Conservation (phyloP, 2,113 vertebrate species). For the Peromyscus leucopus region DNA sequence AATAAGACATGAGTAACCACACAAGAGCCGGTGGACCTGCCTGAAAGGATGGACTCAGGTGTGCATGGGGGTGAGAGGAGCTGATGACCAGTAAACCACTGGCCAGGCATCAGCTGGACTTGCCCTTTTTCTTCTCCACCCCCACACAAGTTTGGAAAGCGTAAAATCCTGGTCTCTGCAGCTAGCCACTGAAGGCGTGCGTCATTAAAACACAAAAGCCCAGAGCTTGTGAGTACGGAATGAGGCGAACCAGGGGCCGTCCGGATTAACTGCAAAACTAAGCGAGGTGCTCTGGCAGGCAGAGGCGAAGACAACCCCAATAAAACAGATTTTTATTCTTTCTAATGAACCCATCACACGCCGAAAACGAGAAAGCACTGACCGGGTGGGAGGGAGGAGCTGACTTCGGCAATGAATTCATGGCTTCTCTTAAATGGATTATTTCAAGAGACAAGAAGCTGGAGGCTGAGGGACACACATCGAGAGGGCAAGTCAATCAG, state of each 20-base stretch:
- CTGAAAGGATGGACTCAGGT: not conserved
- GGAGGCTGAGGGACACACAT: not conserved
- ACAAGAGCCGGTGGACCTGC: not conserved
- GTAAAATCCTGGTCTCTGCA: conserved; percentile 6
- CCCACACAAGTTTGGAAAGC: conserved; percentile 25
- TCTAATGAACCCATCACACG: conserved; percentile 58
- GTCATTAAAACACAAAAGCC: conserved; percentile 48
- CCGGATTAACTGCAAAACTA: not conserved
- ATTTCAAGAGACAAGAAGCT: not conserved
- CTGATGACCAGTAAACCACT: not conserved
- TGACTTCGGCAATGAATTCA: conserved; percentile 33
- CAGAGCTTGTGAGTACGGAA: not conserved
- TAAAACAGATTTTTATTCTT: conserved; percentile 30
- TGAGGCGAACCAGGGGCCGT: conserved; percentile 3
- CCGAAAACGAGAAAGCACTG: conserved; percentile 38
- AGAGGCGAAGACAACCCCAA: not conserved
- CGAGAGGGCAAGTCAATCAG: not conserved
- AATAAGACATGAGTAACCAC: not conserved
- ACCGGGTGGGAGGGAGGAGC: conserved; percentile 23
- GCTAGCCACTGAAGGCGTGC: not conserved
- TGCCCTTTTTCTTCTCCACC: conserved; percentile 24
- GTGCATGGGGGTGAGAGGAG: not conserved
- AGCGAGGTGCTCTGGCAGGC: not conserved
- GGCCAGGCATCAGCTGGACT: not conserved
- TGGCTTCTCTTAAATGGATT: conserved; percentile 17